Conservation (phyloP, 2,888 invertebrate genomes). For the Acleris cristana region DNA sequence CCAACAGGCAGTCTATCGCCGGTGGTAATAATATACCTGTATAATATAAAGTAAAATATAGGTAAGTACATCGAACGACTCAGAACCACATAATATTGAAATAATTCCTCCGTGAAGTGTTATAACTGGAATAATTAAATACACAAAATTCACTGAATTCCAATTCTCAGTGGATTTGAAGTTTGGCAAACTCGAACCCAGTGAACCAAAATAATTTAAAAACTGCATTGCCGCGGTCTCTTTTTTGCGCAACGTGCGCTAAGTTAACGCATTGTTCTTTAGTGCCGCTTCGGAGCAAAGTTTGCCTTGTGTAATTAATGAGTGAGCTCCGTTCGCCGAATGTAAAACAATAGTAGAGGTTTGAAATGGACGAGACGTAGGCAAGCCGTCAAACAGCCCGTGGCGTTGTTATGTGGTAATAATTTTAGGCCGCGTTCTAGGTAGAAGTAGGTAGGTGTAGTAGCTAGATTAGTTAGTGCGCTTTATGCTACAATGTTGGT, state of each 20-base stretch:
- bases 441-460: background rate
- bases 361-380: constrained; percentile 17
- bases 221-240: constrained; percentile 2
- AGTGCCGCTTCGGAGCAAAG: constrained; percentile 12
- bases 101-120: too few species aligned
- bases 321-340: constrained; percentile 28
- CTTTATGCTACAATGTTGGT: background rate
- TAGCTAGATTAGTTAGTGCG: background rate
- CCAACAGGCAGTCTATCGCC: too few species aligned
- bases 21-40: too few species aligned
- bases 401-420: background rate
- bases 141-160: background rate
- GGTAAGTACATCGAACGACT: too few species aligned
- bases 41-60: too few species aligned
- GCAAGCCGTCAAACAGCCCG: constrained; percentile 28
- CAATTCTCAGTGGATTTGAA: background rate
- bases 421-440: background rate
- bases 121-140: too few species aligned
- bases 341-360: constrained; percentile 21
- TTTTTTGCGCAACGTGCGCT: constrained; percentile 11
- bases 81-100: too few species aligned
- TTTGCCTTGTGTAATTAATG: constrained; percentile 35
- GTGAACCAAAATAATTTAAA: background rate
- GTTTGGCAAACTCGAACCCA: background rate
- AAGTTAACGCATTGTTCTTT: constrained; percentile 31